Evolutionary conservation across 2,113 vertebrate genomes (phyloP).

Genomic region (Hiodon tergisus): DNA sequence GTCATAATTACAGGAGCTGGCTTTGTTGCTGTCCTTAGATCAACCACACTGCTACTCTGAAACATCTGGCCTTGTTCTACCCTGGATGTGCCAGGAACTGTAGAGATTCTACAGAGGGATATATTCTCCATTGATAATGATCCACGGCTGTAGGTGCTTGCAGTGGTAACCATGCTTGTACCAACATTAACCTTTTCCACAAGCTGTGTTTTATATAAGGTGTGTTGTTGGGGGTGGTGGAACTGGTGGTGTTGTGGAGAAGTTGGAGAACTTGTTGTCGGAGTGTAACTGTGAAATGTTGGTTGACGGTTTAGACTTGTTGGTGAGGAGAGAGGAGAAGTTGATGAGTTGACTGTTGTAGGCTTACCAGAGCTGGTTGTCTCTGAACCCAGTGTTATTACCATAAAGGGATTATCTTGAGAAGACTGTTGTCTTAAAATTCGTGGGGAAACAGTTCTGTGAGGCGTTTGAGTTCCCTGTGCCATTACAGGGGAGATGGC

Average conservation of each 20-base stretch:
- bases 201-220: slow-evolving; percentile 62
- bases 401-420: slow-evolving; percentile 79
- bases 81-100: slow-evolving; percentile 72
- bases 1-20: slow-evolving; percentile 92
- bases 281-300: slow-evolving; percentile 65
- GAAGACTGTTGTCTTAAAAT: slow-evolving; percentile 81
- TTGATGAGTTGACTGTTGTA: slow-evolving; percentile 72
- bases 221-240: slow-evolving; percentile 45
- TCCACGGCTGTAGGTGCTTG: slow-evolving; percentile 70
- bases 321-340: slow-evolving; percentile 82
- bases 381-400: slow-evolving; percentile 78
- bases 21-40: slow-evolving; percentile 80
- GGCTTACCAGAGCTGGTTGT: slow-evolving; percentile 75
- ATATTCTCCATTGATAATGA: slow-evolving; percentile 81
- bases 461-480: slow-evolving; percentile 74
- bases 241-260: slow-evolving; percentile 49
- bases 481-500: slow-evolving; percentile 63
- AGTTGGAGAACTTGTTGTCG: slow-evolving; percentile 55
- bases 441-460: slow-evolving; percentile 66
- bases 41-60: slow-evolving; percentile 70
- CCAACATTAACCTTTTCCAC: slow-evolving; percentile 61
- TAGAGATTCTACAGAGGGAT: slow-evolving; percentile 83
- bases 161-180: slow-evolving; percentile 53
- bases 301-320: slow-evolving; percentile 69
- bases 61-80: slow-evolving; percentile 75